Base-by-base conservation (phyloP, 2,888 invertebrate species). In the Kryphioiulus occultus region DNA sequence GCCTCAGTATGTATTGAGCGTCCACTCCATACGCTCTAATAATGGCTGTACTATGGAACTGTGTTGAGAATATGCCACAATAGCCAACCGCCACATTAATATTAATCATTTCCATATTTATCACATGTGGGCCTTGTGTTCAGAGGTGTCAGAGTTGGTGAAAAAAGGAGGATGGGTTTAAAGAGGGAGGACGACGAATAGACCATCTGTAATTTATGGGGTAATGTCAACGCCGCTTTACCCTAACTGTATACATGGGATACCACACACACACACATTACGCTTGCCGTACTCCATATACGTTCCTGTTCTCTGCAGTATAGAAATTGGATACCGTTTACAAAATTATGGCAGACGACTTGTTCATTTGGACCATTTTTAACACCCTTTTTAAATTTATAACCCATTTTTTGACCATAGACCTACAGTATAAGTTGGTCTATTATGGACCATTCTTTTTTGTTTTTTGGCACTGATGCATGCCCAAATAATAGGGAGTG, bases 41-140 rank as follows among this genome's bases (percentile, higher is more conserved):
- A 85, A 85, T 85, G 22, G 42, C 26, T 22, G 4, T 85, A 32
- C 32, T 30, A 85, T 85, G 85, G 85, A 42, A 39, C 44, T 3
- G 44, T 15, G n/a, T 85, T 85, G 39, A 85, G 19, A 85, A 9
- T n/a, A 32, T 26, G 39, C 85, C 42, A 44, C 42, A 44, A 44
- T 42, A 85, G 85, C 15, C 32, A 83, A 39, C 83, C 22, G 26
- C 42, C 42, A 85, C 85, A 85, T 85, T 85, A 85, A 85, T 85
- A 85, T 85, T 85, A 85, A 85, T 85, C 85, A 85, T 85, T 85
- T 85, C 42, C 85, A 85, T 85, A 85, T 85, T 85, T 85, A 85
- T 85, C 85, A 85, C 44, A 39, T 17, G 15, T 19, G 35, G 39
- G 44, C 19, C 44, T 42, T 39, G 85, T 85, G 15, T 83, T 83